Base-by-base conservation (phyloP, 2,888 invertebrate genomes). In the Mimumesa dahlbomi region DNA sequence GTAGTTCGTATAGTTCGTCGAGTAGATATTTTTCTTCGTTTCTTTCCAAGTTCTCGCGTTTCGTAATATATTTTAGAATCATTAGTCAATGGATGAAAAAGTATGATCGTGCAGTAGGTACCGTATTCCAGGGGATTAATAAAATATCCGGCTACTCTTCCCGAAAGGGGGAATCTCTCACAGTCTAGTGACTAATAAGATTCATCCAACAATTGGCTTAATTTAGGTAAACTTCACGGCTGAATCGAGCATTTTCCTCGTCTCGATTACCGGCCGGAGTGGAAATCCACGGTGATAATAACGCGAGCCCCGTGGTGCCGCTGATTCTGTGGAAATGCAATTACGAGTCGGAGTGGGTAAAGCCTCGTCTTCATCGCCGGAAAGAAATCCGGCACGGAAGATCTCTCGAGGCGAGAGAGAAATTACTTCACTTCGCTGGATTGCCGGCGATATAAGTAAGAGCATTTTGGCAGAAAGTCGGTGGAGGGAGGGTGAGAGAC, bases 291-390 rank as follows among this genome's bases (percentile, higher is more conserved):
- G 62, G 66, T 49, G 79, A 75, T 77, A 75, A 75, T 75, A 77
- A 78, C 66, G 63, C 61, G 62, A 63, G 49, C 65, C 64, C 45
- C 48, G 45, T 36, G 59, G 58, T 42, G 57, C 46, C 56, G 64
- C 68, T 66, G 75, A 77, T 79, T 77, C 67, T 61, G 75, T 65
- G 72, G 75, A 78, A 78, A 78, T 72, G 79, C 72, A 75, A 77
- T 77, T 78, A 77, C 64, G 63, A 40, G 42, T 14, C 45, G 19
- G 70, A 43, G 42, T 45, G 45, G 64, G 21, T 49, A 36, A 31
- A 63, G 68, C 38, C 64, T 61, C 68, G 62, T 61, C 63, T 48
- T 46, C 48, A 63, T 69, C 63, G 34, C 34, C 13, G 36, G 62
- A 73, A 76, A 77, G 74, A 77, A 73, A 70, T 74, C 66, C 63